Evolutionary conservation across 2,888 invertebrate species (phyloP), one percentile per base, ranked within the genome.

Genomic region (Shargacucullia verbasci): DNA sequence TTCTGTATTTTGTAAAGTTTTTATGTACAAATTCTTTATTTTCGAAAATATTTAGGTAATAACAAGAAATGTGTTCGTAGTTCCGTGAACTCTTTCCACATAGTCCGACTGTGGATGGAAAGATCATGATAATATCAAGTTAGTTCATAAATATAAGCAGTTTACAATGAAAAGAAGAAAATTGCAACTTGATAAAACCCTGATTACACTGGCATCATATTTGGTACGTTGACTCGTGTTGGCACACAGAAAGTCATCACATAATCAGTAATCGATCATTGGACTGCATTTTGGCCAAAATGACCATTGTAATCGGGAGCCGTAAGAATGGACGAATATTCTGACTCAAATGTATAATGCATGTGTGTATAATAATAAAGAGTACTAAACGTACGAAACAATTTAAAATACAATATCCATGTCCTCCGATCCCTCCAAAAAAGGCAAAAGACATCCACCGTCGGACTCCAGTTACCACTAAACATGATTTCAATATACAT

Each of bases 41-140:
- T 37, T 25, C 15, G 27, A 27, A 29, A 49, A 45, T 49, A 54
- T 45, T 61, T 31, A 37, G n/a, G n/a, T 25, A 25, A 37, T 12
- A 54, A 39, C 35, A 37, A 38, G 37, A 7, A 39, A 41, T 38
- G 25, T 37, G n/a, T 53, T 53, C 73, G 58, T 49, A 70, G 50
- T 64, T 57, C 40, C 44, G 12, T 49, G 49, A 43, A 50, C 41
- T 38, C 37, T 13, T 55, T 57, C 41, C 13, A 47, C 35, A 31
- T 20, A 44, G 61, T 70, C 73, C 73, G 70, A 68, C 73, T 10
- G 72, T 73, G 73, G 72, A 73, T 70, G 44, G 14, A 33, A 47
- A 38, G 15, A 55, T 68, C 46, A 34, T 9, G 14, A 29, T 14
- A 44, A 38, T 37, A n/a, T n/a, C n/a, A n/a, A n/a, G n/a, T n/a